Evolutionary conservation across 2,888 invertebrate genomes (phyloP).

Genomic region (Eupelmus urozonus): DNA sequence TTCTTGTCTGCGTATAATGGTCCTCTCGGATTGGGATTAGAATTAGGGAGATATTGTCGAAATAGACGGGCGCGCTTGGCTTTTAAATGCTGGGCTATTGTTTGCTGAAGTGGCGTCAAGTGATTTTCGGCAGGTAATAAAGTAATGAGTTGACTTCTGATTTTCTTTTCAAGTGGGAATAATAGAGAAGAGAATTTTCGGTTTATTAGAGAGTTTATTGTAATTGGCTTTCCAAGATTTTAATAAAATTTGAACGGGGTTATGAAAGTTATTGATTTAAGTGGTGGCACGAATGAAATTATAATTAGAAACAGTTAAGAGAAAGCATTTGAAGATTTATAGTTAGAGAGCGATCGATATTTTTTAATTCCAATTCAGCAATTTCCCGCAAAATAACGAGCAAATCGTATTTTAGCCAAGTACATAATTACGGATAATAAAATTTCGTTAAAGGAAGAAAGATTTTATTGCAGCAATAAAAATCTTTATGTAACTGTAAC

Average conservation of each 20-base stretch:
- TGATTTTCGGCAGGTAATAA: constrained; percentile 28
- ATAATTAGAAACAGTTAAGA: not conserved
- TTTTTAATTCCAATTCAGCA: not conserved
- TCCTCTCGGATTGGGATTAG: constrained; percentile 27
- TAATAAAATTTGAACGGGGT: too few species aligned
- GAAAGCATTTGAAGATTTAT: too few species aligned
- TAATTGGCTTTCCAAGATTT: too few species aligned
- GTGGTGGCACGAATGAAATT: not conserved
- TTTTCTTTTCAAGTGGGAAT: too few species aligned
- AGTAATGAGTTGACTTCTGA: not conserved
- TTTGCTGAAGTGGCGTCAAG: not conserved
- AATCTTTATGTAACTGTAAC: constrained; percentile 29
- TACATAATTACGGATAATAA: constrained; percentile 5
- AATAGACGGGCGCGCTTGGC: constrained; percentile 35
- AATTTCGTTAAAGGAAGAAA: not conserved
- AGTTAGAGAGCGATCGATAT: not conserved
- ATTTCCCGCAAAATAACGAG: constrained; percentile 1
- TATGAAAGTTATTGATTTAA: too few species aligned
- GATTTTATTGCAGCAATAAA: constrained; percentile 31
- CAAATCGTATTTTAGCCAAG: constrained; percentile 8
- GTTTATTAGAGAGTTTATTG: too few species aligned
- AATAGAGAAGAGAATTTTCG: too few species aligned
- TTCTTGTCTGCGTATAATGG: not conserved
- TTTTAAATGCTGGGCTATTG: constrained; percentile 35
- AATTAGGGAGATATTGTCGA: constrained; percentile 53